Evolutionary conservation across 2,888 invertebrate genomes (phyloP), one percentile per base, ranked within the genome.

Genomic region (Drosophila melanosoma): DNA sequence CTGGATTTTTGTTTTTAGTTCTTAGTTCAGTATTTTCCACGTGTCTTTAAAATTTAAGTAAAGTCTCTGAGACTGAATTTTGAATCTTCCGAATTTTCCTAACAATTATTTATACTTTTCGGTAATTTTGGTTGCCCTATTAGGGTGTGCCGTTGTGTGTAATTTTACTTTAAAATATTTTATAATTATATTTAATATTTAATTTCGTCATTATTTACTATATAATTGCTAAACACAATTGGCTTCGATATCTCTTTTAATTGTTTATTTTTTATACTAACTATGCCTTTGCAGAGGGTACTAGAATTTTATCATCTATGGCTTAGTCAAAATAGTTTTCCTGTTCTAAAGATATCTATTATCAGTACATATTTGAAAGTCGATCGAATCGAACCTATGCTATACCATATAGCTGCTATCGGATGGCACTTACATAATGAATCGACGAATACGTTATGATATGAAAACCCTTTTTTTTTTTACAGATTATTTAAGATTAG

Each of bases 181-280:
- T 23, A 56, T 67, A 26, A 60, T 57, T 57, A 57, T 62, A 70
- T 40, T 74, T 76, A 68, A 48, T 64, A n/a, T 69, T 63, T 69
- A 56, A 53, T 75, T 76, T 75, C 73, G 57, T 69, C 58, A 70
- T 74, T 77, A 62, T 64, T 63, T 72, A 35, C 68, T 81, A 79
- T 80, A 83, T 88, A 90, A 90, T 90, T 90, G 89, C 89, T 89
- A 87, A 83, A 77, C 88, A 90, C 89, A 90, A 90, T 90, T 90
- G 89, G 89, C 90, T 88, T 88, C 85, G 87, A 83, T 87, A 79
- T 74, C 76, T 83, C 74, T 71, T 63, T 79, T 65, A 82, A 74
- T 62, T 75, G 62, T 61, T 36, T 57, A 48, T 32, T 78, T 38
- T 51, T 3, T 64, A 20, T 15, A 20, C 20, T 45, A 12, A 15